phyloP scores from a whole-genome alignment of 1,140 invertebrate species.

The Tribolium madens region DNA sequence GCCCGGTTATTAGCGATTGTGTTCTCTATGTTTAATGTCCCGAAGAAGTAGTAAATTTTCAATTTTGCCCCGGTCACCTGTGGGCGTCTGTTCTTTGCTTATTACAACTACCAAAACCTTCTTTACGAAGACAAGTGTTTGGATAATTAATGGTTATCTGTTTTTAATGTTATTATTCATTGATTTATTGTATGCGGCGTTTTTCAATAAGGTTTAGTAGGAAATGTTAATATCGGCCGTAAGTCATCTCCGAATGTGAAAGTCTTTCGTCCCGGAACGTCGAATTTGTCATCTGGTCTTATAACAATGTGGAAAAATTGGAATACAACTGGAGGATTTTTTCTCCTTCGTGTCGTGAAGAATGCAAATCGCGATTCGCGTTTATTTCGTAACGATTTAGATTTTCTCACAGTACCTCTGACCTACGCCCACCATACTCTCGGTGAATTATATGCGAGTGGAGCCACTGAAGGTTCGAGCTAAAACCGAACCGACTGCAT shows the following conservation, averaged over 20 bases:
- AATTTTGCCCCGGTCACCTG: neutral
- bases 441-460: slow-evolving; percentile 27
- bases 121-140: slow-evolving; percentile 31
- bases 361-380: slow-evolving; percentile 35
- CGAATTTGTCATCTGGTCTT: neutral
- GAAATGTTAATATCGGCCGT: slow-evolving; percentile 10
- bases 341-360: neutral
- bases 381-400: slow-evolving; percentile 30
- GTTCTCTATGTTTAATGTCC: neutral
- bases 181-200: slow-evolving; percentile 19
- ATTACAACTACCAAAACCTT: slow-evolving; percentile 11
- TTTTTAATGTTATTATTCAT: slow-evolving; percentile 35
- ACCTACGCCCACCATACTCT: slow-evolving; percentile 11
- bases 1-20: slow-evolving; percentile 20
- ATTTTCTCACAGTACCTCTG: slow-evolving; percentile 37
- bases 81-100: neutral
- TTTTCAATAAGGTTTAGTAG: slow-evolving; percentile 20
- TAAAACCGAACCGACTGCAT: neutral
- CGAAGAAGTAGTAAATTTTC: neutral
- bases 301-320: no score
- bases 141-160: slow-evolving; percentile 32
- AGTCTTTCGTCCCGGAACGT: neutral
- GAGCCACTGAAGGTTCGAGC: slow-evolving; percentile 12
- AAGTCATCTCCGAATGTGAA: slow-evolving; percentile 25
- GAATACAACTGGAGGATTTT: neutral